phyloP scores from a whole-genome alignment of 2,888 invertebrate species.

The Troglohyphantes excavatus region DNA sequence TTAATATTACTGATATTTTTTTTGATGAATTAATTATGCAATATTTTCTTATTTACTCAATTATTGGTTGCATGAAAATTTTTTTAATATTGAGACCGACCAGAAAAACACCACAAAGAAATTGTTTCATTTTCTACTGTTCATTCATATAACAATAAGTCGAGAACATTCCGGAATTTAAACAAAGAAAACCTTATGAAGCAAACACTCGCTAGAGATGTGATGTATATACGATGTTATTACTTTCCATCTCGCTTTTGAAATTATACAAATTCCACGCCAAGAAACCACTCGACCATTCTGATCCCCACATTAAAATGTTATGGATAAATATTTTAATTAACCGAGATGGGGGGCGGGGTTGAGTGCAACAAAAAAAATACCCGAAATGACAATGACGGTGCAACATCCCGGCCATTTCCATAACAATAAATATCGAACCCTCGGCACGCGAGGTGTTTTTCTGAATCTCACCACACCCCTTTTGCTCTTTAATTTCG shows the following conservation, averaged over 20 bases:
- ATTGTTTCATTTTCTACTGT: no score
- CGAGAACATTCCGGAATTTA: not conserved
- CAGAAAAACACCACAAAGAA: no score
- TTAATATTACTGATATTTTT: no score
- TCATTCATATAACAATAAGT: no score
- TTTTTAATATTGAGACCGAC: no score
- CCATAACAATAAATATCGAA: slow-evolving; percentile 72
- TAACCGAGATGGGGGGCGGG: slow-evolving; percentile 13
- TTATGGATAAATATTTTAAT: slow-evolving; percentile 55
- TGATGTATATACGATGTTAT: not conserved
- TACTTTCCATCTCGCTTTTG: not conserved
- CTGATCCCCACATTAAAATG: slow-evolving; percentile 18
- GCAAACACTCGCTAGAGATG: not conserved
- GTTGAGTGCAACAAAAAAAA: not conserved
- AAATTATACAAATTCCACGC: not conserved
- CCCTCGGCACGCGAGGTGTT: not conserved
- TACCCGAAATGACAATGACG: not conserved
- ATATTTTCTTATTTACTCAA: no score
- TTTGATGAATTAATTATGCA: no score
- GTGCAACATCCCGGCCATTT: slow-evolving; percentile 52
- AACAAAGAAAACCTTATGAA: not conserved
- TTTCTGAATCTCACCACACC: slow-evolving; percentile 14
- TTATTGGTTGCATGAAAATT: no score
- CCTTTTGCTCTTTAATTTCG: slow-evolving; percentile 72
- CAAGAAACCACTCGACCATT: slow-evolving; percentile 13